Conservation (phyloP, 2,888 invertebrate species). For the Latrodectus elegans region DNA sequence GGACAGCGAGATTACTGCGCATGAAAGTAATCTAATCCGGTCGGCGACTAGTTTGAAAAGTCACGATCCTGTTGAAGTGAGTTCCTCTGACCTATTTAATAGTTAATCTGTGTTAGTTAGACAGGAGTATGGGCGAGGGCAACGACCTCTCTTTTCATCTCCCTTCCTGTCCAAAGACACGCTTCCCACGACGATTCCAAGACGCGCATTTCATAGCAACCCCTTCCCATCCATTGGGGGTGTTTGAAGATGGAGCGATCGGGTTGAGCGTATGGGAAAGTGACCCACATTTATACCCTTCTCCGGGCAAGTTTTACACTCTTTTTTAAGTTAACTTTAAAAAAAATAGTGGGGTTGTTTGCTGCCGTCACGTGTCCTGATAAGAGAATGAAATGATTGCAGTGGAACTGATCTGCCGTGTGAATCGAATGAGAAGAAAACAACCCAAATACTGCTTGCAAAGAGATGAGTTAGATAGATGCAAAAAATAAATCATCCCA, state of each 20-base stretch:
- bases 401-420: too few relatives aligned
- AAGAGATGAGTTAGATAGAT: too few relatives aligned
- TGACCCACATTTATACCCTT: neutral
- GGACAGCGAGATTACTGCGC: neutral
- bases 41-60: neutral
- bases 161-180: neutral
- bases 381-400: too few relatives aligned
- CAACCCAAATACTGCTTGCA: too few relatives aligned
- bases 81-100: neutral
- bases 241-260: neutral
- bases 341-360: too few relatives aligned
- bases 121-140: neutral
- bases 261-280: conserved; percentile 1
- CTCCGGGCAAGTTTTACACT: too few relatives aligned
- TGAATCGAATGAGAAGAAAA: too few relatives aligned
- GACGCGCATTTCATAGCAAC: neutral
- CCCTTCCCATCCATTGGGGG: neutral
- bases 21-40: neutral
- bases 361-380: too few relatives aligned
- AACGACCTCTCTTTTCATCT: conserved; percentile 3
- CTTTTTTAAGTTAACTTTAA: too few relatives aligned
- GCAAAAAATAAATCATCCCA: too few relatives aligned
- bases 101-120: conserved; percentile 1
- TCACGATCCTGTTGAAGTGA: neutral
- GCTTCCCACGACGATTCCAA: neutral